phyloP scores from a whole-genome alignment of 1,140 invertebrate genomes.

The Acyrthosiphon pisum region DNA sequence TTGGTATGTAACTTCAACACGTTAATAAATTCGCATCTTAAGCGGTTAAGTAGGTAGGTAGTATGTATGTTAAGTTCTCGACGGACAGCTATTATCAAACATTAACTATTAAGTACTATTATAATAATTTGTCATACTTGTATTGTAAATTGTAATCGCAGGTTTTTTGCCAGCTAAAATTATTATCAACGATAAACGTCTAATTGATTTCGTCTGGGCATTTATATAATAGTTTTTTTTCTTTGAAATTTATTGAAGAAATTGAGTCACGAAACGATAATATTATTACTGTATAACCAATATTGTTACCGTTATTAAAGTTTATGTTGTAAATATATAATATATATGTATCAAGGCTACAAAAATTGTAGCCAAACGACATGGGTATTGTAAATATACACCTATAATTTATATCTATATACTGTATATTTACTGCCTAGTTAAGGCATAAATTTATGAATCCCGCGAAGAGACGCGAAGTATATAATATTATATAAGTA shows the following conservation, averaged over 20 bases:
- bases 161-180: neutral
- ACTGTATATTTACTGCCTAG: neutral
- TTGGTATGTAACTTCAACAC: neutral
- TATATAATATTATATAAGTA: too few relatives aligned
- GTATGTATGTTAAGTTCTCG: neutral
- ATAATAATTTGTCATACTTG: neutral
- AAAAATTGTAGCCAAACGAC: neutral
- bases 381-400: neutral
- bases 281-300: neutral
- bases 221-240: neutral
- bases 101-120: constrained; percentile 26
- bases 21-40: neutral
- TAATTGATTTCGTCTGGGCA: constrained; percentile 37
- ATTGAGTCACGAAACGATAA: neutral
- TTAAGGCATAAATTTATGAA: neutral
- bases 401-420: neutral
- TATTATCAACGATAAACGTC: neutral
- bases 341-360: neutral
- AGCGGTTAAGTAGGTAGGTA: too few relatives aligned
- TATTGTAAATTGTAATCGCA: neutral
- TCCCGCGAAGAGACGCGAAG: neutral
- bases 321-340: neutral
- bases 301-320: neutral
- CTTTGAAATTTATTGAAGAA: neutral
- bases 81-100: neutral